These are phyloP conservation scores for Chaunax sp. DNA, from an alignment of 2,797 vertebrate species.

Conservation along the genomic window DNA sequence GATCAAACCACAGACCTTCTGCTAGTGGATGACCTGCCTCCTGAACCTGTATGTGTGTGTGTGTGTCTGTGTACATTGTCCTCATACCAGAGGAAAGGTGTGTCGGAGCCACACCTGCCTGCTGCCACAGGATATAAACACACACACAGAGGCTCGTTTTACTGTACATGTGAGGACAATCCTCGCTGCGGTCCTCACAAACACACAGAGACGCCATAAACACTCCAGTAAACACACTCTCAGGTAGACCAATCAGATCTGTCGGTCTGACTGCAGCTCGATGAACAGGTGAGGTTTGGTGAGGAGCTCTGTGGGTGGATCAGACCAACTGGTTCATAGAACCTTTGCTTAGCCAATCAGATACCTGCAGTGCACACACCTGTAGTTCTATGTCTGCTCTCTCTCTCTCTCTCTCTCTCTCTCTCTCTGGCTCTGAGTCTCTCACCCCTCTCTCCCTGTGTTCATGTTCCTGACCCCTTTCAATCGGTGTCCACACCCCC, in stretches of 20 bases:
- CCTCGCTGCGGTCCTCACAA: slow-evolving; percentile 1
- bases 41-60: background rate
- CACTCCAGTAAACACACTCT: background rate
- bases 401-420: too few relatives aligned
- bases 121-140: slow-evolving; percentile 40
- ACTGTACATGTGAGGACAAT: slow-evolving; percentile 21
- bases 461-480: background rate
- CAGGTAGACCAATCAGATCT: slow-evolving; percentile 3
- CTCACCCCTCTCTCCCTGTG: background rate
- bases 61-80: slow-evolving; percentile 2
- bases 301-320: background rate
- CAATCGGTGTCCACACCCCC: background rate
- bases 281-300: slow-evolving; percentile 6
- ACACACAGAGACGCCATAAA: background rate
- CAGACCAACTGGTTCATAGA: too few relatives aligned
- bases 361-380: background rate
- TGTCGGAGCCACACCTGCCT: slow-evolving; percentile 49
- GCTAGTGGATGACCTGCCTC: too few relatives aligned
- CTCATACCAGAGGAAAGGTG: slow-evolving; percentile 62
- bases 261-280: background rate
- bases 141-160: background rate
- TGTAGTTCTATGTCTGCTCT: background rate
- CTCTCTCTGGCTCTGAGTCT: too few relatives aligned
- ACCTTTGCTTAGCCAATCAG: background rate
- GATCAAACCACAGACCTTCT: too few relatives aligned